Percentiles rank a stretch among this genome's conserved stretches.
Evolutionary conservation across 2,888 invertebrate genomes (phyloP).

Genomic region (Pterobdella sp.): DNA sequence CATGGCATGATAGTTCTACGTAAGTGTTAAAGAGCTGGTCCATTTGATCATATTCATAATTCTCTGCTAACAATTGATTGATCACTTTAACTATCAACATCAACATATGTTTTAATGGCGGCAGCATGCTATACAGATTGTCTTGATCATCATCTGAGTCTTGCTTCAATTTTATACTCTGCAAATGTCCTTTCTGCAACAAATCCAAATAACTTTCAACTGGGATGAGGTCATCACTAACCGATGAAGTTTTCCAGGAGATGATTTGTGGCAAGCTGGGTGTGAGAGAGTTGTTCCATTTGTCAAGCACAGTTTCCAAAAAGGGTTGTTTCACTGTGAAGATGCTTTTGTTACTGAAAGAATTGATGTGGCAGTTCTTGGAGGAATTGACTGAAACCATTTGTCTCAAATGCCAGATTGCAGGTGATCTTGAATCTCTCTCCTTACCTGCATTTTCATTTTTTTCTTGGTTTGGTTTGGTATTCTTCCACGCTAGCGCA

Average conservation of each 20-base stretch:
- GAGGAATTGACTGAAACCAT: not conserved
- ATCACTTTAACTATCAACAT: not conserved
- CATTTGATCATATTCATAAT: not conserved
- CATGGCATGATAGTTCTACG: not conserved
- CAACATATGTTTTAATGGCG: not conserved
- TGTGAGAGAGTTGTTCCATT: constrained; percentile 13
- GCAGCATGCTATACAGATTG: not conserved
- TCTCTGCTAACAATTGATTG: not conserved
- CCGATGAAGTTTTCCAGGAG: constrained; percentile 45
- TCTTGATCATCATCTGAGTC: not conserved
- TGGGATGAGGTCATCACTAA: constrained; percentile 66
- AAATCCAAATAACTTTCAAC: constrained; percentile 74
- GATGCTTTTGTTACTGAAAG: not conserved
- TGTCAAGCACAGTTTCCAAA: constrained; percentile 15
- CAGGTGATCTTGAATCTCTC: constrained; percentile 45
- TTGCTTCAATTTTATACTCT: constrained; percentile 54
- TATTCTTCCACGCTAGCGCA: not conserved
- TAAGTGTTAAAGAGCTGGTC: not conserved
- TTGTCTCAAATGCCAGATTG: not conserved
- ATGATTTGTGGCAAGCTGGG: not conserved
- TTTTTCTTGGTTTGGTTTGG: not conserved
- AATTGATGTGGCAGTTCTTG: constrained; percentile 12
- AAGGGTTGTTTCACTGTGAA: not conserved
- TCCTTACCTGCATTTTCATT: not conserved
- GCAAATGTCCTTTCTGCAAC: constrained; percentile 61